These are phyloP conservation scores for Ectemnius continuus DNA, from an alignment of 2,888 invertebrate genomes.

Conservation along the genomic window DNA sequence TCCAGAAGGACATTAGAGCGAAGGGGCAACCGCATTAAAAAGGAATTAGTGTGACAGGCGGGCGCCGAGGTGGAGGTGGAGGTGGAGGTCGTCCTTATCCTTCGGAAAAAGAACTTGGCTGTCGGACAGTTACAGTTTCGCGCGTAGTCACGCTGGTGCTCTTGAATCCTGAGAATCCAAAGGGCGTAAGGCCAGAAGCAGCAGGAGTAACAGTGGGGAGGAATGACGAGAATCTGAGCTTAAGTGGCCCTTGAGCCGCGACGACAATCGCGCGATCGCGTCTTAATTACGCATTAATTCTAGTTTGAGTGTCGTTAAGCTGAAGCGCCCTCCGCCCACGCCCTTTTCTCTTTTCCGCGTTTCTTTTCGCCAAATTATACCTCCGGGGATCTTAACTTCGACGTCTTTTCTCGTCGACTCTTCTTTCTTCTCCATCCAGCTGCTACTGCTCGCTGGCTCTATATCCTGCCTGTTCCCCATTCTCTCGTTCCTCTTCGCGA, in stretches of 20 bases:
- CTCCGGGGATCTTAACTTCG: slow-evolving; percentile 58
- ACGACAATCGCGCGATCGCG: slow-evolving; percentile 64
- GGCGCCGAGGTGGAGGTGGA: not conserved
- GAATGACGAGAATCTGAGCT: slow-evolving; percentile 26
- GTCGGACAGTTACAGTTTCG: slow-evolving; percentile 15
- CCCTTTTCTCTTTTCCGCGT: slow-evolving; percentile 51
- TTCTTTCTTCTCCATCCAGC: slow-evolving; percentile 32
- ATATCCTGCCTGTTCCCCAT: slow-evolving; percentile 20
- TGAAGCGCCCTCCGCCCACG: slow-evolving; percentile 47
- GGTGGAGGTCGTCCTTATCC: not conserved
- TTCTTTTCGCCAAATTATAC: slow-evolving; percentile 63
- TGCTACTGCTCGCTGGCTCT: slow-evolving; percentile 35
- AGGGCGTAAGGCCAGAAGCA: slow-evolving; percentile 23
- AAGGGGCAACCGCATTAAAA: slow-evolving; percentile 31
- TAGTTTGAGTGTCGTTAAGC: slow-evolving; percentile 64
- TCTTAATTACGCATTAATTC: slow-evolving; percentile 70
- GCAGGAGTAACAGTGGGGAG: not conserved
- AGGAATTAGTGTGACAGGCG: slow-evolving; percentile 37
- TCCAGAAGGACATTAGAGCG: slow-evolving; percentile 20
- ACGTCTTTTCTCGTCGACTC: slow-evolving; percentile 23
- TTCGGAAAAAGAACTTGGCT: slow-evolving; percentile 9
- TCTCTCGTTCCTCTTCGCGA: not conserved
- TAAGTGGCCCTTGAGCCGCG: slow-evolving; percentile 59
- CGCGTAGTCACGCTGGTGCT: slow-evolving; percentile 36
- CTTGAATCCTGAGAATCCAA: slow-evolving; percentile 51